Evolutionary conservation across 2,888 invertebrate genomes (phyloP), one percentile per base, ranked within the genome.

Genomic region (Archaeoteleia sp.): DNA sequence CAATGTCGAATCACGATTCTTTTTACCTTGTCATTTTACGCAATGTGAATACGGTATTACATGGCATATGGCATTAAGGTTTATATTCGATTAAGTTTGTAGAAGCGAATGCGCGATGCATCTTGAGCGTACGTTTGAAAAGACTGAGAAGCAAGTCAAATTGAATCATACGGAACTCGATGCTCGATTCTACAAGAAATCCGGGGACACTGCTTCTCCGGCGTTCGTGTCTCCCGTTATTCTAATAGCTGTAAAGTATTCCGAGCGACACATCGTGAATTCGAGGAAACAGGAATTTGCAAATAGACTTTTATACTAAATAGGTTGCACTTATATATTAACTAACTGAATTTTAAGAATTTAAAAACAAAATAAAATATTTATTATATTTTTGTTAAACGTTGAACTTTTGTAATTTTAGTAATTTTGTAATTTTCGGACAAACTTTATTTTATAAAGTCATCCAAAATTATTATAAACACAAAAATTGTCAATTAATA

Each of bases 191-290:
- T 39, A 45, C 51, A 58, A 53, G 53, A 51, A 53, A 65, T 53
- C n/a, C 46, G 40, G 37, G 48, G 70, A 70, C 75, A 67, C 70
- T 71, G 72, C 71, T 63, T 70, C 63, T 27, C 73, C 53, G 63
- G 67, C 76, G 70, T 78, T 77, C 66, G 53, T 71, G 72, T 78
- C 80, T 79, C 78, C 80, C 80, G 79, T 80, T 80, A 81, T 76
- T 76, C 74, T 76, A 74, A 77, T 77, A 75, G 75, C 53, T 40
- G 54, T 61, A 57, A 61, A 67, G 62, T 51, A 67, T 46, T 51
- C 25, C 43, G 55, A 46, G 58, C 51, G 53, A 54, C 37, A 42
- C 45, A 57, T 61, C 29, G 27, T 42, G 29, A 43, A 37, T 43
- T 20, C 20, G 20, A 20, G n/a, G n/a, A n/a, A n/a, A n/a, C n/a